Evolutionary conservation across 2,113 vertebrate species (phyloP).

Genomic region (Ploceus nigricollis): DNA sequence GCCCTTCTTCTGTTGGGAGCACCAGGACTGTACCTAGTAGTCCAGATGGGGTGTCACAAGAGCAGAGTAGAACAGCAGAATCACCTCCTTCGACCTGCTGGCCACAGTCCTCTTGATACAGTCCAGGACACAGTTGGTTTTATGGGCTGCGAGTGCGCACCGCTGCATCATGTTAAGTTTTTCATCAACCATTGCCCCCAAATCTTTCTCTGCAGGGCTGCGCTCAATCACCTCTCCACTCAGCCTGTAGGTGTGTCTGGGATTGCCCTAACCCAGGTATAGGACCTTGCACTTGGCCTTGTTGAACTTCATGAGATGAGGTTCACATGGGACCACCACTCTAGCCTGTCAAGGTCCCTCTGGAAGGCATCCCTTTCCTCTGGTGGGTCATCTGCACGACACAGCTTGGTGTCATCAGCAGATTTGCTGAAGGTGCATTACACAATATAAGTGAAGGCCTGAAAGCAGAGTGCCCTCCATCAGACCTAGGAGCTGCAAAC

Average conservation of each 20-base stretch:
- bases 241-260: background rate
- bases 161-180: background rate
- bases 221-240: background rate
- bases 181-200: background rate
- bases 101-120: background rate
- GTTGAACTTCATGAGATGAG: background rate
- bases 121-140: background rate
- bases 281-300: background rate
- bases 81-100: background rate
- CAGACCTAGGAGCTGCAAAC: background rate
- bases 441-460: background rate
- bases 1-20: background rate
- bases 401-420: background rate
- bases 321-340: background rate
- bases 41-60: background rate
- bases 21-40: background rate
- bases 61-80: background rate
- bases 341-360: background rate
- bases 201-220: background rate
- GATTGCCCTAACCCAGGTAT: background rate
- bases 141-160: background rate
- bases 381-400: background rate
- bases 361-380: background rate
- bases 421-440: background rate
- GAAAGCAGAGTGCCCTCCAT: background rate